These are phyloP conservation scores for Cantharis flavilabris DNA, from an alignment of 2,888 invertebrate genomes.

Conservation along the genomic window DNA sequence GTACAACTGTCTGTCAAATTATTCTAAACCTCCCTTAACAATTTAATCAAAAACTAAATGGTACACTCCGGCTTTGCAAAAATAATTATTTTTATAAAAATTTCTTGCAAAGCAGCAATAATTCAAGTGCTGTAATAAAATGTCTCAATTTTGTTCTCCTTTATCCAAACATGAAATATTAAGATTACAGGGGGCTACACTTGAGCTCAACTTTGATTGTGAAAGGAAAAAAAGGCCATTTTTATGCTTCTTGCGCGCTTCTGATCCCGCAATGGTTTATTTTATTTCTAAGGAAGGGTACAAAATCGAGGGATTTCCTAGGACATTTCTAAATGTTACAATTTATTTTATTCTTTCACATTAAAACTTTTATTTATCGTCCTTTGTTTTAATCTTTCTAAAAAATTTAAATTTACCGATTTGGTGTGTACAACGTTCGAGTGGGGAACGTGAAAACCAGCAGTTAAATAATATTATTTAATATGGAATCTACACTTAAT, in stretches of 20 bases:
- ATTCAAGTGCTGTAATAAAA: slow-evolving; percentile 20
- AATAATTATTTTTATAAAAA: neutral
- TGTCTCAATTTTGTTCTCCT: slow-evolving; percentile 14
- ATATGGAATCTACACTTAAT: too few species aligned
- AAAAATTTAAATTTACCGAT: neutral
- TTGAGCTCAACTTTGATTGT: slow-evolving; percentile 47
- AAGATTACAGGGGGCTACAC: slow-evolving; percentile 46
- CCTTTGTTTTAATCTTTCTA: neutral
- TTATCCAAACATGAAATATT: slow-evolving; percentile 44
- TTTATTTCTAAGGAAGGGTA: slow-evolving; percentile 30
- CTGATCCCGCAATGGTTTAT: slow-evolving; percentile 40
- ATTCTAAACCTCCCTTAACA: neutral
- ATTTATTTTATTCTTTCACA: slow-evolving; percentile 16
- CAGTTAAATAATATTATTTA: too few species aligned
- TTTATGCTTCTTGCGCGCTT: slow-evolving; percentile 48
- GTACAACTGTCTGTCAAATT: slow-evolving; percentile 39
- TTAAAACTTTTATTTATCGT: slow-evolving; percentile 8
- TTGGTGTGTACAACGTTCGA: neutral
- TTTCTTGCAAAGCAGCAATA: slow-evolving; percentile 4
- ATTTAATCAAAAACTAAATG: slow-evolving; percentile 1
- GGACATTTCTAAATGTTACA: slow-evolving; percentile 25
- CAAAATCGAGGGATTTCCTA: slow-evolving; percentile 26
- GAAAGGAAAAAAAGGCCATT: slow-evolving; percentile 48
- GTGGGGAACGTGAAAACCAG: neutral
- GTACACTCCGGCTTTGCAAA: neutral